Base-by-base conservation (phyloP, 2,113 vertebrate species). In the Hystrix cristata region DNA sequence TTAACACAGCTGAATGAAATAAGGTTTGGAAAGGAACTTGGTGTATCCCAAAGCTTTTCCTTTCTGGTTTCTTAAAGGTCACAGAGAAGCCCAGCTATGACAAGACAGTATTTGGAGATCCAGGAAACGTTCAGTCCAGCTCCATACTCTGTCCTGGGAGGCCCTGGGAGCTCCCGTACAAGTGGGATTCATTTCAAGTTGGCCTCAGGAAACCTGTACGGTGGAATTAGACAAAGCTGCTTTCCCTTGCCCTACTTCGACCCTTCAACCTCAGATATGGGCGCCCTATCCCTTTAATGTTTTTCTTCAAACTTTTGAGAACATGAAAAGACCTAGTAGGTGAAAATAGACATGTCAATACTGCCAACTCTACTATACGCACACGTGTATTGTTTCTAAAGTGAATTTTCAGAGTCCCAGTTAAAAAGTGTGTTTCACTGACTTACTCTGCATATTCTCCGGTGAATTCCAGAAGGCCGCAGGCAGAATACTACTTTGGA, bases 21-120 rank as follows among this genome's bases (percentile, higher is more conserved):
- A 94, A 96, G 92, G 16, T 60, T 97, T 78, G 48, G 96, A 94
- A 96, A 92, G 95, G 84, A 82, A 87, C 11, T 74, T 94, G 62
- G 57, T 87, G 34, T 94, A 95, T 90, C 65, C 84, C 76, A 67
- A 97, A 90, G 87, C 48, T 93, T 87, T 78, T 94, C 92, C 90
- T 87, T 91, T 88, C 62, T 53, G 9, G 0, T 80, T 85, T 62
- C 55, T 27, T 55, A 78, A 94, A 96, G 76, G 76, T 84, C 80
- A 90, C 65, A 84, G 31, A 90, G 31, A 94, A 78, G 53, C 86
- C 88, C 38, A 72, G 25, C 31, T 48, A 69, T 87, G 76, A 90
- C 3, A 88, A 71, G 27, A 27, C 0, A 51, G 48, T n/a, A 9
- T 19, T 84, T 82, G 80, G 31, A 34, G 14, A 25, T 69, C 21